These are phyloP conservation scores for Chouioia cunea DNA, from an alignment of 2,888 invertebrate genomes.

Conservation along the genomic window DNA sequence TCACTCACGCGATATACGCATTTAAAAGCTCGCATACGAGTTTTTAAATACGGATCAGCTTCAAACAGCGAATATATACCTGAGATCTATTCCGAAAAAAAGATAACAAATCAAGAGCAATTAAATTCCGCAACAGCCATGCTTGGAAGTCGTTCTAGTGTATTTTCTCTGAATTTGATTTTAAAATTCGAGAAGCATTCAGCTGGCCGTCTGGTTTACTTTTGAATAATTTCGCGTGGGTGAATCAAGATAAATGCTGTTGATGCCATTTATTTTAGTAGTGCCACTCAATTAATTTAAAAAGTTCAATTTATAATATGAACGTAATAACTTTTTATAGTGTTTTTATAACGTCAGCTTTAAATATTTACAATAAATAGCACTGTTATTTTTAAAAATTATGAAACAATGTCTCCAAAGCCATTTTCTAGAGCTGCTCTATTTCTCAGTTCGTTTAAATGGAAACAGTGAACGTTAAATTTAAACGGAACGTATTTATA, in stretches of 20 bases:
- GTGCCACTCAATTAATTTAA: not conserved
- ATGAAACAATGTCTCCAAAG: too few relatives aligned
- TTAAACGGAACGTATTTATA: too few relatives aligned
- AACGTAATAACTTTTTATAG: too few relatives aligned
- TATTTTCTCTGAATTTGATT: too few relatives aligned
- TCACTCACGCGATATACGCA: not conserved
- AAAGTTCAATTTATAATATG: not conserved
- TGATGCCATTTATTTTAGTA: not conserved
- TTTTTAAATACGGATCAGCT: slow-evolving; percentile 25
- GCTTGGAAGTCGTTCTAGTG: not conserved
- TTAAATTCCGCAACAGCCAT: slow-evolving; percentile 41
- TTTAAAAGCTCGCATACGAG: not conserved
- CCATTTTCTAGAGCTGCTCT: too few relatives aligned
- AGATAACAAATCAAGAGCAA: slow-evolving; percentile 15
- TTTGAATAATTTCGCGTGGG: not conserved
- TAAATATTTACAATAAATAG: too few relatives aligned
- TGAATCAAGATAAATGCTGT: not conserved
- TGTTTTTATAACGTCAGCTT: too few relatives aligned
- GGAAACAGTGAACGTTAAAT: too few relatives aligned
- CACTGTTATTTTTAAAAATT: too few relatives aligned
- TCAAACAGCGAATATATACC: not conserved
- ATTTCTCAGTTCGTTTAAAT: too few relatives aligned
- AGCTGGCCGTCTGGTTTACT: slow-evolving; percentile 11
- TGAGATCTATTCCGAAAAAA: slow-evolving; percentile 11
- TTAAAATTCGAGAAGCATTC: not conserved